These are phyloP conservation scores for Mormyrus lacerda DNA, from an alignment of 2,113 vertebrate species.

Conservation along the genomic window DNA sequence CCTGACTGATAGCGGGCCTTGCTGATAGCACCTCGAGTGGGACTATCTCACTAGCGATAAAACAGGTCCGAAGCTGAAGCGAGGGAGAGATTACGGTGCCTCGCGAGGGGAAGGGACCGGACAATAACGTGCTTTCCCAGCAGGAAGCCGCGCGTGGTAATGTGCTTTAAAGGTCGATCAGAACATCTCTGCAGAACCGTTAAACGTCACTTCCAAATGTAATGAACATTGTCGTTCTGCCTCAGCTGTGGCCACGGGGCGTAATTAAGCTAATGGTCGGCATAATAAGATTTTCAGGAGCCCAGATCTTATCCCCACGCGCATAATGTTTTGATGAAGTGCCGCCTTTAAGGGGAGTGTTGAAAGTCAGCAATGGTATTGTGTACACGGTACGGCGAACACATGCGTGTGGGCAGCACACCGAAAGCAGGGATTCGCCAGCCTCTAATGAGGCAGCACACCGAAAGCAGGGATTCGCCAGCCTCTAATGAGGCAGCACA, in stretches of 20 bases:
- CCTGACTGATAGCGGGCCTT: constrained; percentile 20
- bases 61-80: constrained; percentile 21
- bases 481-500: too few relatives aligned
- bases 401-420: background rate
- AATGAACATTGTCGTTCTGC: background rate
- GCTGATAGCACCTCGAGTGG: constrained; percentile 26
- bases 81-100: background rate
- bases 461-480: too few relatives aligned
- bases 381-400: background rate
- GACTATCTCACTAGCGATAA: constrained; percentile 22
- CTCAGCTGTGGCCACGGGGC: background rate
- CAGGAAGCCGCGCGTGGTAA: background rate
- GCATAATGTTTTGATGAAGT: background rate
- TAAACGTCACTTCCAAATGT: constrained; percentile 1
- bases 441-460: too few relatives aligned
- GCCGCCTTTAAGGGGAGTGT: background rate
- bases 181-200: constrained; percentile 14
- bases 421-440: background rate
- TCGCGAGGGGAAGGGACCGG: background rate
- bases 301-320: background rate
- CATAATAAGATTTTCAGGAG: constrained; percentile 5
- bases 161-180: constrained; percentile 17
- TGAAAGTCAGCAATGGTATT: background rate
- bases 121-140: background rate
- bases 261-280: constrained; percentile 7